Evolutionary conservation across 2,113 vertebrate genomes (phyloP), one percentile per base, ranked within the genome.

Genomic region (Pangasianodon gigas): DNA sequence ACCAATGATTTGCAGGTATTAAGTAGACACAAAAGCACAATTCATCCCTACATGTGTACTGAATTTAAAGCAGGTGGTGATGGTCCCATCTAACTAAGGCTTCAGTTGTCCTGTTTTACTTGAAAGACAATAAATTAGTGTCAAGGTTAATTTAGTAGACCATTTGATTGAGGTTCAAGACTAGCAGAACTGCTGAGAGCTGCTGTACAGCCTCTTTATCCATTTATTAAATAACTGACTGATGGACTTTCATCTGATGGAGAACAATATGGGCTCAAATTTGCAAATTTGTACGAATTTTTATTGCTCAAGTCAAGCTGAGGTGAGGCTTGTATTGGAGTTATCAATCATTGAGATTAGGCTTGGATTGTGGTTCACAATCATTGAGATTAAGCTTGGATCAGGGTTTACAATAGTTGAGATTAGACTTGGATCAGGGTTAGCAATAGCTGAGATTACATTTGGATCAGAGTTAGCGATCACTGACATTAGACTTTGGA

Each of bases 1-100:
- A 41, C 32, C 74, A 80, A n/a, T 14, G 60, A 88, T 54, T 62
- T 44, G 19, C 24, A 52, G 77, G 19, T 83, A 84, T 89, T 77
- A 89, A 65, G 46, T 29, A 7, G 44, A 88, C 67, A 87, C 75
- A 87, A 87, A 86, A 26, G 21, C 19, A 24, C 74, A 48, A 67
- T 83, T 58, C 48, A 67, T 60, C 8, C 41, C 29, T 65, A 37
- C 3, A 62, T 37, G 32, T 51, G 1, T 26, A 51, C 6, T 6
- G 11, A 13, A 6, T 24, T 52, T 51, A 71, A 71, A 51, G 21
- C 7, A 69, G 62, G 26, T 67, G 14, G 41, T 29, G 3, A 67
- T n/a, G 24, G 44, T 67, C 1, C 54, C 18, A 3, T 65, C 83
- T 46, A 46, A 32, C 6, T 32, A 21, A 84, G 52, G 32, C 4